Evolutionary conservation across 2,888 invertebrate species (phyloP), one percentile per base, ranked within the genome.

Genomic region (Tachystola acroxantha): DNA sequence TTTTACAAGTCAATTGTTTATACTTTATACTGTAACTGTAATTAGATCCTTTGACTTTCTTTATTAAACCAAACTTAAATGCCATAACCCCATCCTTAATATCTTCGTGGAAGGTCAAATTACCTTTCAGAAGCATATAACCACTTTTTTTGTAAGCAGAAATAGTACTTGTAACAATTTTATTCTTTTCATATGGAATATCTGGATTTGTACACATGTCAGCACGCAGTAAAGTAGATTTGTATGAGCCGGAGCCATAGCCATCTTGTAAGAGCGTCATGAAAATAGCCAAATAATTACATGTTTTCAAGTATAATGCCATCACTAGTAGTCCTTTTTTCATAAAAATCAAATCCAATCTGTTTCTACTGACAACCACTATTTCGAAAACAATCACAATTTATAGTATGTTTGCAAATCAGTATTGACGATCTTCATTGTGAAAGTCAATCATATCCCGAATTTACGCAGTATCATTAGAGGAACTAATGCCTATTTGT

Each of bases 1-100:
- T 65, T 39, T 48, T 57, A 13, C 65, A 65, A 0, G 50, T 42
- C 36, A 65, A 42, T 13, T 51, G 56, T 33, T 55, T 50, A 22
- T 37, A 60, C 16, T 43, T 43, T 7, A 46, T 36, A 4, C 44
- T 44, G 28, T 54, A 50, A 29, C 41, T 57, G n/a, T n/a, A n/a
- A n/a, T n/a, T n/a, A n/a, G n/a, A n/a, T 6, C 48, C 16, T 42
- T 27, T 40, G 7, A 9, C 24, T n/a, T n/a, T 9, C 24, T 44
- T 53, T 5, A 47, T 42, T 1, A 48, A 42, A 1, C 56, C 60
- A 10, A 53, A 41, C 45, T 49, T 59, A 9, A 61, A 43, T 11
- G 42, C 50, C 48, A 43, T 56, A 26, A 40, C 50, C 37, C n/a
- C 9, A n/a, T 53, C 49, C 40, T 52, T 34, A 22, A 64, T 16